Evolutionary conservation across 2,113 vertebrate genomes (phyloP).

Genomic region (Phyllostomus discolor): DNA sequence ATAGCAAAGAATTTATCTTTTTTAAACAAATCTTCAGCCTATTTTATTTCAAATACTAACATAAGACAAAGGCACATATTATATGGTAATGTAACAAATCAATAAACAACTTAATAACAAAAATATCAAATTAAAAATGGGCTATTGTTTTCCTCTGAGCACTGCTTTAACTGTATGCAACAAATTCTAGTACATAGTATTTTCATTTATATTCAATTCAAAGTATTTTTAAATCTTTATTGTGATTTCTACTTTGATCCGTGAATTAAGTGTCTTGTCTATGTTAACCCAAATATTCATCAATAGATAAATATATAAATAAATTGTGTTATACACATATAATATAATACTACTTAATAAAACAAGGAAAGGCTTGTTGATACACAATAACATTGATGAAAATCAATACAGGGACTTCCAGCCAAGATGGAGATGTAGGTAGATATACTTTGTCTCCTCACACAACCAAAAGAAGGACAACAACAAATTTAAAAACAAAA

Average conservation of each 20-base stretch:
- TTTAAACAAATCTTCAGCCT: neutral
- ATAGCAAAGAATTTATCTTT: conserved; percentile 34
- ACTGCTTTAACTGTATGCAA: neutral
- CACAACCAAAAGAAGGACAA: too few species aligned
- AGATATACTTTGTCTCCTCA: too few species aligned
- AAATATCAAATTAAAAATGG: neutral
- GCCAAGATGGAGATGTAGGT: too few species aligned
- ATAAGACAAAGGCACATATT: neutral
- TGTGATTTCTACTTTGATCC: neutral
- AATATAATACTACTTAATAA: neutral
- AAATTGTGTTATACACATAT: neutral
- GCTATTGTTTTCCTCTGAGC: neutral
- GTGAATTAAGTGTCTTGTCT: neutral
- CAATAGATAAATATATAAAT: neutral
- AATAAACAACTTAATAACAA: neutral
- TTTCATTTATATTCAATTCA: neutral
- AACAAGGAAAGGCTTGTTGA: neutral
- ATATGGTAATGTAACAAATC: neutral
- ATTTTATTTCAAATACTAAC: conserved; percentile 27
- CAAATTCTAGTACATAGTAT: neutral
- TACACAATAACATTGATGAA: neutral
- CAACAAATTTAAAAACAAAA: too few species aligned
- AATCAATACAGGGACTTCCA: neutral
- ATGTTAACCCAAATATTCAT: neutral
- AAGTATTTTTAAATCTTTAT: neutral